These are phyloP conservation scores for Pteropus alecto DNA, from an alignment of 2,113 vertebrate species.

Conservation along the genomic window DNA sequence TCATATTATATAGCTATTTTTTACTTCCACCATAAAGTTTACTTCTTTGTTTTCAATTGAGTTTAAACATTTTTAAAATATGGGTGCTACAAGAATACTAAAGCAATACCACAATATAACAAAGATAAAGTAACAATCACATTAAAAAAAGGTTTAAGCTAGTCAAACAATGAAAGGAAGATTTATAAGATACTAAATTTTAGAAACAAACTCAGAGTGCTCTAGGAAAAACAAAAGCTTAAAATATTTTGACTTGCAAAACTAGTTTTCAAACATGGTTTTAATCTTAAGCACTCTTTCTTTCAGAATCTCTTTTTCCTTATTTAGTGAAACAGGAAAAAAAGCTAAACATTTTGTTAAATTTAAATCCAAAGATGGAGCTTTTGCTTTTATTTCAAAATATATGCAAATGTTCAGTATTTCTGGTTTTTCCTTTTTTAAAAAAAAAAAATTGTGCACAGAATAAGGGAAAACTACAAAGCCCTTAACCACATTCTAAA, in stretches of 20 bases:
- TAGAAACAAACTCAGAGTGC: conserved; percentile 8
- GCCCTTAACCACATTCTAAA: conserved; percentile 20
- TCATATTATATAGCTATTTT: conserved; percentile 15
- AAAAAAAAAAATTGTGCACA: not conserved
- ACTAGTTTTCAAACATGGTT: conserved; percentile 41
- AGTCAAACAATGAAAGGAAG: conserved; percentile 21
- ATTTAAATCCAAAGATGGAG: conserved; percentile 36
- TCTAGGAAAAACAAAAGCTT: conserved; percentile 46
- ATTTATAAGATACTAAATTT: conserved; percentile 7
- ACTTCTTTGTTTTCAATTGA: conserved; percentile 35
- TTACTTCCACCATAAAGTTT: conserved; percentile 31
- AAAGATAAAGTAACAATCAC: conserved; percentile 16
- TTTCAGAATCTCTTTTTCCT: conserved; percentile 35
- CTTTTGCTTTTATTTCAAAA: conserved; percentile 53
- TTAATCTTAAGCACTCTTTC: conserved; percentile 32
- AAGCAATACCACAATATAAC: not conserved
- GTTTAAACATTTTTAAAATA: conserved; percentile 43
- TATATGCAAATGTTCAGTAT: not conserved
- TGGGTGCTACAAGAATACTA: conserved; percentile 21
- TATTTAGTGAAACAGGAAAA: not conserved
- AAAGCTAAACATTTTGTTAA: conserved; percentile 29
- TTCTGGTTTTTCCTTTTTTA: not conserved
- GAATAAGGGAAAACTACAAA: conserved; percentile 14
- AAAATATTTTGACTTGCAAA: conserved; percentile 54
- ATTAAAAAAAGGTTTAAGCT: not conserved